phyloP scores from a whole-genome alignment of 2,888 invertebrate species.

The Spodoptera littoralis region DNA sequence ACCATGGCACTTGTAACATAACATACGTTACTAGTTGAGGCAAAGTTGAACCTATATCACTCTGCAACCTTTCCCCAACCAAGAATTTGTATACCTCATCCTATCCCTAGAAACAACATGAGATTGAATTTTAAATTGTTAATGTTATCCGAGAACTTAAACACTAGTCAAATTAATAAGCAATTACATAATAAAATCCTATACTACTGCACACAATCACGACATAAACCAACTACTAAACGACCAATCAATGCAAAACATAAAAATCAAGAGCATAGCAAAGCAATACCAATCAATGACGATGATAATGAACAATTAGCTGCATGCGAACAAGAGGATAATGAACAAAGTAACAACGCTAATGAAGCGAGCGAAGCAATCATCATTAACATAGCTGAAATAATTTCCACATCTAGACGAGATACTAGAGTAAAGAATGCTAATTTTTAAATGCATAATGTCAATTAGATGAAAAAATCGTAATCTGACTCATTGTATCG shows the following conservation, averaged over 20 bases:
- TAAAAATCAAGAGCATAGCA: conserved; percentile 6
- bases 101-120: too few species aligned
- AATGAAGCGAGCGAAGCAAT: conserved; percentile 13
- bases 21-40: too few species aligned
- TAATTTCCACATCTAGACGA: conserved; percentile 13
- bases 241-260: background rate
- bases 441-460: conserved; percentile 33
- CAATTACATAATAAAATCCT: too few species aligned
- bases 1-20: too few species aligned
- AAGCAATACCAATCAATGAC: conserved; percentile 11
- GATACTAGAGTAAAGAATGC: conserved; percentile 10
- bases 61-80: too few species aligned
- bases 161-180: too few species aligned
- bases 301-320: conserved; percentile 1
- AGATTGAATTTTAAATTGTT: too few species aligned
- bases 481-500: conserved; percentile 7
- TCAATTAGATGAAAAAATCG: conserved; percentile 29
- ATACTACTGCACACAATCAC: too few species aligned
- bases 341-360: conserved; percentile 8
- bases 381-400: conserved; percentile 27
- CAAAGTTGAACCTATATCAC: too few species aligned
- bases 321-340: background rate
- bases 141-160: too few species aligned
- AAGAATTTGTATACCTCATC: too few species aligned
- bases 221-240: too few species aligned